Evolutionary conservation across 1,140 invertebrate species (phyloP).

Genomic region (Aphelinus certus): DNA sequence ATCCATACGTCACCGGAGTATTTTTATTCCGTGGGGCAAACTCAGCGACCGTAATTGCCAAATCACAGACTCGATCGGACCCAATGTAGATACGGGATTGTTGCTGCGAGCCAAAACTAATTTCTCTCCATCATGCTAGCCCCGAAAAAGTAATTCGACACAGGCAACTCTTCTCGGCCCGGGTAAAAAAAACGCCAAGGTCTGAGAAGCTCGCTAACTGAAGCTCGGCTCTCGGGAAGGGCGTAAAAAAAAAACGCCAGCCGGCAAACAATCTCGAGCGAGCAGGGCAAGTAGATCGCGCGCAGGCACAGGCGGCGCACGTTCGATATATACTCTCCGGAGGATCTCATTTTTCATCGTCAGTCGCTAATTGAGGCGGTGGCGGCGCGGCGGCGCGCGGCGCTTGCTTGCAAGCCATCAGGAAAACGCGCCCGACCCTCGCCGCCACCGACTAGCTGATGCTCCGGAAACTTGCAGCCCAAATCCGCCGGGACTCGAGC

Average conservation of each 20-base stretch:
- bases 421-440: conserved; percentile 29
- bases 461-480: conserved; percentile 20
- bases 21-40: no score
- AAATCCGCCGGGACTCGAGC: conserved; percentile 27
- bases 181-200: no score
- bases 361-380: conserved; percentile 37
- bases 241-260: neutral
- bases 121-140: no score
- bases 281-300: neutral
- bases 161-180: no score
- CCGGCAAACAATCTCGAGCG: neutral
- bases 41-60: no score
- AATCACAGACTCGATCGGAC: no score
- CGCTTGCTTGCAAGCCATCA: conserved; percentile 7
- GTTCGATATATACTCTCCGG: conserved; percentile 34
- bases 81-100: no score
- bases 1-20: no score
- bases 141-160: no score
- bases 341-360: conserved; percentile 45
- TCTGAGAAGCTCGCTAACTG: no score
- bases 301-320: neutral
- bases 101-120: no score
- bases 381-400: neutral
- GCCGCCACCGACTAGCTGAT: neutral
- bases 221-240: neutral